phyloP scores from a whole-genome alignment of 2,797 vertebrate species.

The Liasis olivaceus region DNA sequence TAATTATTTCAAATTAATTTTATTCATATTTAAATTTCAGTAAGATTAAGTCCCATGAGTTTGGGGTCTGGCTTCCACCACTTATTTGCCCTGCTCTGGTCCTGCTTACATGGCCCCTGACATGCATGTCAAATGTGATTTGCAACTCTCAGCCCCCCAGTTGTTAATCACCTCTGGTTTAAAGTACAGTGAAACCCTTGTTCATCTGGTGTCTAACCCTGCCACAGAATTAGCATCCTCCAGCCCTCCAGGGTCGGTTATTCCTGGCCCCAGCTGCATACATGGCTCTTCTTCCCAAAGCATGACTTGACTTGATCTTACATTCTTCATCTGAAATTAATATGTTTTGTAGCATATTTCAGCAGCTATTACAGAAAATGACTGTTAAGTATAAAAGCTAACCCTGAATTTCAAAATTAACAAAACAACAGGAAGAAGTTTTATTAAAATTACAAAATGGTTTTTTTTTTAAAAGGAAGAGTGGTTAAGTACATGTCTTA shows the following conservation, averaged over 20 bases:
- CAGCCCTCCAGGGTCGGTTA: neutral
- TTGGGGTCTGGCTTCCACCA: neutral
- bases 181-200: neutral
- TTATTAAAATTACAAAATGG: neutral
- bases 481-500: neutral
- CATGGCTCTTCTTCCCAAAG: neutral
- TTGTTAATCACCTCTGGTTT: neutral
- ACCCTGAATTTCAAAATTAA: neutral
- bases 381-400: neutral
- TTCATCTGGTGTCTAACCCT: neutral
- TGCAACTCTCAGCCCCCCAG: neutral
- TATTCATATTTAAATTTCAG: neutral
- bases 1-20: neutral
- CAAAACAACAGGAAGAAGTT: neutral
- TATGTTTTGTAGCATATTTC: neutral
- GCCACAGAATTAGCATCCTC: neutral
- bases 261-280: neutral
- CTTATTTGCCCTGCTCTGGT: neutral
- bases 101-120: neutral
- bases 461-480: neutral
- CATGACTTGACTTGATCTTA: neutral
- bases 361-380: neutral
- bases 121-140: neutral
- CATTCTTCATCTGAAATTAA: neutral
- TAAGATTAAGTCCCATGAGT: neutral